A percentile compares a stretch with the other conserved stretches of the same genome.
Conservation (phyloP, 2,797 vertebrate genomes). For the Kryptopterus vitreolus region DNA sequence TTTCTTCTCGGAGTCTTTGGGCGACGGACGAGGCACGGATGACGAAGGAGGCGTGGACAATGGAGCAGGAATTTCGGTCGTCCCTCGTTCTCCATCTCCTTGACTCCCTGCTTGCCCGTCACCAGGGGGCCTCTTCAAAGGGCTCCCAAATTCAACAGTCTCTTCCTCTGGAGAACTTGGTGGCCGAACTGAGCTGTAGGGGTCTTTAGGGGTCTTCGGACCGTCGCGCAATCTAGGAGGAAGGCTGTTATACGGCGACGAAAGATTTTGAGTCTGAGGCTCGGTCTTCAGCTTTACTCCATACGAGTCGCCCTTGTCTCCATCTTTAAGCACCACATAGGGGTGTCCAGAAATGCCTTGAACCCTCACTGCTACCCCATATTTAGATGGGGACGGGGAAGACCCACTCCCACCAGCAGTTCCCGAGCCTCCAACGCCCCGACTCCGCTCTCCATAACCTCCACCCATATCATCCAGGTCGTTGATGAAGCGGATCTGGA, state of each 20-base stretch:
- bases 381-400: slow-evolving; percentile 69
- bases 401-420: slow-evolving; percentile 29
- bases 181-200: slow-evolving; percentile 38
- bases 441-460: slow-evolving; percentile 67
- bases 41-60: background rate
- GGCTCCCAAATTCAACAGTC: slow-evolving; percentile 66
- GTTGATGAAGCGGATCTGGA: slow-evolving; percentile 96
- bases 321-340: slow-evolving; percentile 92
- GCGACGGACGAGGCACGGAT: background rate
- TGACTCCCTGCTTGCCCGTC: slow-evolving; percentile 77
- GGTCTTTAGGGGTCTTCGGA: slow-evolving; percentile 58
- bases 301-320: slow-evolving; percentile 87
- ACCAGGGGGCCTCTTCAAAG: slow-evolving; percentile 73
- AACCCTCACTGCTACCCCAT: slow-evolving; percentile 90
- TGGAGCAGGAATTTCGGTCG: slow-evolving; percentile 38
- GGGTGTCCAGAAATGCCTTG: slow-evolving; percentile 95
- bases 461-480: slow-evolving; percentile 78
- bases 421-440: slow-evolving; percentile 43
- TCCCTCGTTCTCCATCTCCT: slow-evolving; percentile 64
- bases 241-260: slow-evolving; percentile 64
- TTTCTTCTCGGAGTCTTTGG: slow-evolving; percentile 44
- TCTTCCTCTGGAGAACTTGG: slow-evolving; percentile 66
- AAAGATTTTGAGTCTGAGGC: slow-evolving; percentile 56
- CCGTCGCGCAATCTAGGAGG: slow-evolving; percentile 51
- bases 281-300: slow-evolving; percentile 86